A percentile compares a stretch with the other conserved stretches of the same genome.
Evolutionary conservation across 2,888 invertebrate genomes (phyloP).

Genomic region (Ormia ochracea): DNA sequence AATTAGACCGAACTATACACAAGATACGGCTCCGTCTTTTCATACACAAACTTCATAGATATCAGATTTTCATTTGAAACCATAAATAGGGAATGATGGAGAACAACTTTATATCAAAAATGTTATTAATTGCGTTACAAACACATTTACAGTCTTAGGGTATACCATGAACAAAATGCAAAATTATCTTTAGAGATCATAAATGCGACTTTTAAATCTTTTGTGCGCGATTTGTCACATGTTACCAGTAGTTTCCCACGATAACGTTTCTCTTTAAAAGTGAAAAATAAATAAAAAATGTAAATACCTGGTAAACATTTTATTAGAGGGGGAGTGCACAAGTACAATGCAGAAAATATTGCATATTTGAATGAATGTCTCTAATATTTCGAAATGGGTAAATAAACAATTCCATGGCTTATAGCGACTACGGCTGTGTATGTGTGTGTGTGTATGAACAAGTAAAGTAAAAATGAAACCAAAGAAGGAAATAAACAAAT

Average conservation of each 20-base stretch:
- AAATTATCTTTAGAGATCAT: not conserved
- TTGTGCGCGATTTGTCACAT: not conserved
- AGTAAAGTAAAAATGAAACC: constrained; percentile 36
- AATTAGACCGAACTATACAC: no score
- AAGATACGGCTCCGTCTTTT: no score
- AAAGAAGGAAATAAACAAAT: not conserved
- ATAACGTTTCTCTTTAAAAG: not conserved
- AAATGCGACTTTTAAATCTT: not conserved
- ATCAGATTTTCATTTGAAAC: not conserved
- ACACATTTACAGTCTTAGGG: not conserved
- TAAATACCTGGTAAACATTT: constrained; percentile 3
- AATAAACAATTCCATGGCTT: constrained; percentile 37
- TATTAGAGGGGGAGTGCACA: not conserved
- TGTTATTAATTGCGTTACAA: not conserved
- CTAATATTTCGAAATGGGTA: no score
- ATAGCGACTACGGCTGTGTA: not conserved
- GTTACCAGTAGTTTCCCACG: constrained; percentile 19
- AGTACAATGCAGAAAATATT: not conserved
- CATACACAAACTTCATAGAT: not conserved
- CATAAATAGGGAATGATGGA: not conserved
- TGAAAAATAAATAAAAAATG: not conserved
- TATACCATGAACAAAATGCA: not conserved
- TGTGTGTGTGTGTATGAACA: not conserved
- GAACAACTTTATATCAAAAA: not conserved
- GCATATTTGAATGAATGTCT: no score